phyloP scores from a whole-genome alignment of 2,797 vertebrate genomes.

The Periparus ater region DNA sequence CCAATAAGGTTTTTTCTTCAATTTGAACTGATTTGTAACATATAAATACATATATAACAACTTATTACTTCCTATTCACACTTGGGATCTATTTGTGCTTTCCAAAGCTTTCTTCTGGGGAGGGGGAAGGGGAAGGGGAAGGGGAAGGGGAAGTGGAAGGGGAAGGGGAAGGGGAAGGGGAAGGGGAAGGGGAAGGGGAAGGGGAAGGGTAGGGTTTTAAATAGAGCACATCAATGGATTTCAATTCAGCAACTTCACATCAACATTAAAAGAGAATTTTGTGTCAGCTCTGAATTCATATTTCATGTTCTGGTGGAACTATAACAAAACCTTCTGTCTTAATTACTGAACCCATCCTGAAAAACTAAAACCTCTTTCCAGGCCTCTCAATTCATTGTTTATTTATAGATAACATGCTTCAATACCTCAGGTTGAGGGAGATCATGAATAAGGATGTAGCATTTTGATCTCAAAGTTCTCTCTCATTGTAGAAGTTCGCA shows the following conservation, averaged over 20 bases:
- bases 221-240: background rate
- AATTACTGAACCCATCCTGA: background rate
- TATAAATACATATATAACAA: background rate
- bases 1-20: rapidly evolving
- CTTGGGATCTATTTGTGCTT: background rate
- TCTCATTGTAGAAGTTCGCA: background rate
- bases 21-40: background rate
- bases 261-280: background rate
- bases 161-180: no score
- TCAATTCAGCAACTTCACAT: background rate
- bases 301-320: background rate
- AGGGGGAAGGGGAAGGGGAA: background rate
- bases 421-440: background rate
- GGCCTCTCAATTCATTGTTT: background rate
- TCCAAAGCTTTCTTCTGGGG: background rate
- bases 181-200: no score
- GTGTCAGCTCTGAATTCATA: background rate
- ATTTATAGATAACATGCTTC: background rate
- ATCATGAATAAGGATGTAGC: background rate
- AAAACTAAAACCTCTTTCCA: background rate
- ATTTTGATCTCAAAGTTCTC: background rate
- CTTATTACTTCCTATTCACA: background rate
- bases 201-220: background rate
- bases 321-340: background rate
- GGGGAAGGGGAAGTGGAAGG: background rate